These are phyloP conservation scores for Hyperoplus immaculatus DNA, from an alignment of 2,797 vertebrate species.

Conservation along the genomic window DNA sequence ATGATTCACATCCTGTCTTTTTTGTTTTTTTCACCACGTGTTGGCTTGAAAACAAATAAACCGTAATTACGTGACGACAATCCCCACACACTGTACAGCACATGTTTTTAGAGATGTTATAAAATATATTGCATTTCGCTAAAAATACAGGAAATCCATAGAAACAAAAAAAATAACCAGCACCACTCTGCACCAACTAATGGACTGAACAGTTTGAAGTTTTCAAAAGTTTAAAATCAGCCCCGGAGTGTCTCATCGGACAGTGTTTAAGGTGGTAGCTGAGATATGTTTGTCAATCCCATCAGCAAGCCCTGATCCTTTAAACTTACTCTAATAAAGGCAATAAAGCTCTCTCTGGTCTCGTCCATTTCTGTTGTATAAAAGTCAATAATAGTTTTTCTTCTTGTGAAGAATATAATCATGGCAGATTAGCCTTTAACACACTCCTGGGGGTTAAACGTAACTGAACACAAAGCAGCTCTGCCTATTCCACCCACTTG, in stretches of 20 bases:
- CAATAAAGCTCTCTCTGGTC: background rate
- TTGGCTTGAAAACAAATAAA: background rate
- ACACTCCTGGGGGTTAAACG: conserved; percentile 2
- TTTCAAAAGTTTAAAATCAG: no score
- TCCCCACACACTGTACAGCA: background rate
- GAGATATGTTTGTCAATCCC: no score
- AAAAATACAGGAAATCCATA: no score
- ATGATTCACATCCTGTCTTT: background rate
- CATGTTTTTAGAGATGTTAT: background rate
- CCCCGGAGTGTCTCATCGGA: no score
- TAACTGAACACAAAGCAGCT: conserved; percentile 5
- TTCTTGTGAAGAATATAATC: background rate
- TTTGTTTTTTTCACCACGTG: background rate
- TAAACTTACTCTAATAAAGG: background rate
- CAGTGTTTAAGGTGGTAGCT: no score
- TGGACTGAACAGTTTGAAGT: no score
- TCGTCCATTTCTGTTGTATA: background rate
- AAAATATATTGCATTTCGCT: background rate
- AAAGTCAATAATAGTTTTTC: background rate
- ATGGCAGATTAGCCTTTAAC: background rate
- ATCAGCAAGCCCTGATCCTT: no score
- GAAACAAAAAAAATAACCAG: no score
- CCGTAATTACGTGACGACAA: background rate
- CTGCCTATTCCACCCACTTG: background rate
- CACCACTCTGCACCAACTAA: no score